phyloP scores from a whole-genome alignment of 2,113 vertebrate genomes.

The Seriola dumerili region DNA sequence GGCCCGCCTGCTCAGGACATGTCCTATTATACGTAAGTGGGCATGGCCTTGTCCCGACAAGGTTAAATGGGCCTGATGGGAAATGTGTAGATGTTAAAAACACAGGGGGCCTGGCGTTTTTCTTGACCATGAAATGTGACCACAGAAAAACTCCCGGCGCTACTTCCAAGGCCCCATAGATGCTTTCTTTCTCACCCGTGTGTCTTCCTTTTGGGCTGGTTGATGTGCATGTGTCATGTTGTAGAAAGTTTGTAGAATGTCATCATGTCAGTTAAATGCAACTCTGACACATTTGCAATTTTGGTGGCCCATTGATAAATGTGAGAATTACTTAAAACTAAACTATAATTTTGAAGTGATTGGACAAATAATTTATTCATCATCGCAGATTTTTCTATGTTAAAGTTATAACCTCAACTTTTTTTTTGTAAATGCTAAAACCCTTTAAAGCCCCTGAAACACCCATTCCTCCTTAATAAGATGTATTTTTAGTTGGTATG shows the following conservation, averaged over 20 bases:
- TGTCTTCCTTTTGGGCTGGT: constrained; percentile 1
- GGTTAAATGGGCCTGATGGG: constrained; percentile 40
- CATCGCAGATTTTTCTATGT: background rate
- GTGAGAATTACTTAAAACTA: background rate
- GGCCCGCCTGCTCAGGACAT: constrained; percentile 77
- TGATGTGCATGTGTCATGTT: constrained; percentile 3
- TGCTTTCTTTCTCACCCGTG: background rate
- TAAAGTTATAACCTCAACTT: background rate
- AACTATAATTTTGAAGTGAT: too few relatives aligned
- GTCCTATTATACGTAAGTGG: constrained; percentile 85
- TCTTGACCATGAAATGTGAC: constrained; percentile 26
- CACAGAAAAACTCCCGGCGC: constrained; percentile 21
- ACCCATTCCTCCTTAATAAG: background rate
- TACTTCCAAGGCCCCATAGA: constrained; percentile 18
- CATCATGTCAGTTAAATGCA: background rate
- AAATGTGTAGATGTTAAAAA: constrained; percentile 33
- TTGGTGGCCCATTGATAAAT: background rate
- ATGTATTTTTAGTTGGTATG: background rate
- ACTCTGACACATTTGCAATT: background rate
- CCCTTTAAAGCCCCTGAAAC: background rate
- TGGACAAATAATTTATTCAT: background rate
- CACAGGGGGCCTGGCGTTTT: constrained; percentile 20
- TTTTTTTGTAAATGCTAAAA: background rate
- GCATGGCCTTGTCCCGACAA: constrained; percentile 53
- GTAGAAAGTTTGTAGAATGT: background rate